Evolutionary conservation across 2,797 vertebrate species (phyloP).

Genomic region (Chloroceryle amazona): DNA sequence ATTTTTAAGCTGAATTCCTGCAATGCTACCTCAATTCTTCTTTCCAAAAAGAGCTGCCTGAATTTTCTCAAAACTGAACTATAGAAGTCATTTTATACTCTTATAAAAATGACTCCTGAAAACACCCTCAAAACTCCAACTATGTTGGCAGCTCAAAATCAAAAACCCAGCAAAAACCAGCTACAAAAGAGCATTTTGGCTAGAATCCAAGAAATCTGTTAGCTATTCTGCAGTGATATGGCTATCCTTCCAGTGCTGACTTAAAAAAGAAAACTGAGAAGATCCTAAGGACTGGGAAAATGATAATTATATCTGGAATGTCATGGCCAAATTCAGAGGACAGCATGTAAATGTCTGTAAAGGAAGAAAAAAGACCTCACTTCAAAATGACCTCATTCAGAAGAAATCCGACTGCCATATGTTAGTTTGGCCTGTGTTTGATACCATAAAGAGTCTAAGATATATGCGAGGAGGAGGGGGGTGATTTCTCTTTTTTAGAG

Average conservation of each 20-base stretch:
- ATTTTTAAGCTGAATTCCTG: background rate
- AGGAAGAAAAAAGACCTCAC: constrained; percentile 48
- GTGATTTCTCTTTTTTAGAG: background rate
- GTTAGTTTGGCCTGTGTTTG: constrained; percentile 58
- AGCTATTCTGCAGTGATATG: constrained; percentile 55
- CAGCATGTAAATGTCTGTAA: constrained; percentile 63
- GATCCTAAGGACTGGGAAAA: constrained; percentile 45
- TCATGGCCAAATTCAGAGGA: constrained; percentile 65
- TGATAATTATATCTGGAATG: constrained; percentile 73
- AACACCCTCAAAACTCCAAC: background rate
- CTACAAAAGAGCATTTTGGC: constrained; percentile 48
- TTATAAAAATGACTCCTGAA: background rate
- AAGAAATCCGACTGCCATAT: constrained; percentile 76
- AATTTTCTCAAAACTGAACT: background rate
- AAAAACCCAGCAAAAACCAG: background rate
- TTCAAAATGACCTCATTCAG: constrained; percentile 75
- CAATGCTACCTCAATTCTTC: background rate
- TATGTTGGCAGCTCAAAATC: background rate
- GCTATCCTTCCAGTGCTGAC: constrained; percentile 50
- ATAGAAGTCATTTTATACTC: background rate
- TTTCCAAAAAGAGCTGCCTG: background rate
- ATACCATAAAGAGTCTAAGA: constrained; percentile 30
- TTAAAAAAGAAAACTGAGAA: constrained; percentile 51
- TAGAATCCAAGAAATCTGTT: constrained; percentile 64
- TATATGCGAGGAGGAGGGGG: background rate